These are phyloP conservation scores for Hydriomena furcata DNA, from an alignment of 2,888 invertebrate genomes.

Conservation along the genomic window DNA sequence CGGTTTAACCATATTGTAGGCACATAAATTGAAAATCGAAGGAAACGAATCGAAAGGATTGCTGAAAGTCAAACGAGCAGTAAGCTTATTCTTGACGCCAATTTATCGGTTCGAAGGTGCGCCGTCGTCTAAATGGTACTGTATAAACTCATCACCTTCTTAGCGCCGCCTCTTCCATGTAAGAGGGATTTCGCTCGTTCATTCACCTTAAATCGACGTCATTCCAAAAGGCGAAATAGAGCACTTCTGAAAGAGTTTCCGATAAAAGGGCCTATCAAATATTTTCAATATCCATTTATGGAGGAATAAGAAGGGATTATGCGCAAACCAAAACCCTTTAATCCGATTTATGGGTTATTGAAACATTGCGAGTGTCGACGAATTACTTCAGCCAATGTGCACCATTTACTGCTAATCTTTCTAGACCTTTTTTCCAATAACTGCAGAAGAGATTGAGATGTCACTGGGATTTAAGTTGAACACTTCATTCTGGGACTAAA, in stretches of 20 bases:
- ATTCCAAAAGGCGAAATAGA: conserved; percentile 78
- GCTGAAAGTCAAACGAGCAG: conserved; percentile 53
- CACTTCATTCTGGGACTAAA: conserved; percentile 18
- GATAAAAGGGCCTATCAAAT: conserved; percentile 75
- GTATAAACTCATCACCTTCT: conserved; percentile 79
- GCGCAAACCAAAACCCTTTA: conserved; percentile 72
- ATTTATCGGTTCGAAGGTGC: conserved; percentile 75
- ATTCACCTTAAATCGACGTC: conserved; percentile 81
- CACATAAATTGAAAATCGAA: conserved; percentile 38
- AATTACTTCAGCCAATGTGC: conserved; percentile 55
- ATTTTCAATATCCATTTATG: conserved; percentile 79
- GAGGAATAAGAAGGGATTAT: conserved; percentile 76
- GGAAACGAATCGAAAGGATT: conserved; percentile 51
- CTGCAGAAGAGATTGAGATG: conserved; percentile 40
- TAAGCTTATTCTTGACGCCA: conserved; percentile 63
- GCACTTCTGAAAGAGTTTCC: conserved; percentile 74
- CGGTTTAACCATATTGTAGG: conserved; percentile 35
- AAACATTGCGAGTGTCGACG: conserved; percentile 64
- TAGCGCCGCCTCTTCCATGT: conserved; percentile 79
- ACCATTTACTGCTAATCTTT: conserved; percentile 46
- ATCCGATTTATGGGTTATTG: conserved; percentile 71
- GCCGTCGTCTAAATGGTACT: conserved; percentile 73
- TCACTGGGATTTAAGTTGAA: conserved; percentile 41
- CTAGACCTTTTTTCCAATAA: conserved; percentile 47
- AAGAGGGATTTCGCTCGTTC: conserved; percentile 76